Percentiles rank a stretch among this genome's conserved stretches.
Evolutionary conservation across 2,888 invertebrate genomes (phyloP).

Genomic region (Chrysolina oricalcia): DNA sequence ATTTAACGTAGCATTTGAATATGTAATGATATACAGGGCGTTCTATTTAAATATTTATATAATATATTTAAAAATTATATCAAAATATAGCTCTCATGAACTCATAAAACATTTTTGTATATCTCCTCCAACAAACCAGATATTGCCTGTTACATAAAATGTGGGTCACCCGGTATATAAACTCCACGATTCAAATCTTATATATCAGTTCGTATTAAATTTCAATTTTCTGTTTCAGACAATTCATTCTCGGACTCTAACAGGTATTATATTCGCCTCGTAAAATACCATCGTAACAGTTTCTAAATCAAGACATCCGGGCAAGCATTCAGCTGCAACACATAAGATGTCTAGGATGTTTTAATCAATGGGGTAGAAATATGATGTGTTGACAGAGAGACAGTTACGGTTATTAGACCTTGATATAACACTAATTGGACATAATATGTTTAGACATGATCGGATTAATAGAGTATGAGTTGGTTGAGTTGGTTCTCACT

Average conservation of each 20-base stretch:
- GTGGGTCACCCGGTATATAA: too few relatives aligned
- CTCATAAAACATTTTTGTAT: too few relatives aligned
- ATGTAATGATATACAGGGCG: too few relatives aligned
- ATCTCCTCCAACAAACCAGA: too few relatives aligned
- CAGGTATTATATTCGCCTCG: background rate
- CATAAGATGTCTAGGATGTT: slow-evolving; percentile 40
- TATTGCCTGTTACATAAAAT: too few relatives aligned
- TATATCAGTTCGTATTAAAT: background rate
- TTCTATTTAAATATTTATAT: too few relatives aligned
- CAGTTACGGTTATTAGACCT: slow-evolving; percentile 30
- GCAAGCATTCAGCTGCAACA: slow-evolving; percentile 37
- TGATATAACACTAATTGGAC: slow-evolving; percentile 30
- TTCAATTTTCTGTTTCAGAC: background rate
- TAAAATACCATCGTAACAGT: slow-evolving; percentile 8
- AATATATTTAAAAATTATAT: too few relatives aligned
- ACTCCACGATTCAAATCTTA: background rate
- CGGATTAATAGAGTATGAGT: slow-evolving; percentile 16
- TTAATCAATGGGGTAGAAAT: slow-evolving; percentile 42
- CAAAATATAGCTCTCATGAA: too few relatives aligned
- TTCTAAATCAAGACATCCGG: slow-evolving; percentile 34
- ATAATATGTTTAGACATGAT: slow-evolving; percentile 25
- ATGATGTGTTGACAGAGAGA: slow-evolving; percentile 41
- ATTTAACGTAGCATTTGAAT: too few relatives aligned
- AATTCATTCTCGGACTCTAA: background rate
- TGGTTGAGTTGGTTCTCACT: slow-evolving; percentile 3